phyloP scores from a whole-genome alignment of 2,797 vertebrate genomes.

The Rhadinocentrus ornatus region DNA sequence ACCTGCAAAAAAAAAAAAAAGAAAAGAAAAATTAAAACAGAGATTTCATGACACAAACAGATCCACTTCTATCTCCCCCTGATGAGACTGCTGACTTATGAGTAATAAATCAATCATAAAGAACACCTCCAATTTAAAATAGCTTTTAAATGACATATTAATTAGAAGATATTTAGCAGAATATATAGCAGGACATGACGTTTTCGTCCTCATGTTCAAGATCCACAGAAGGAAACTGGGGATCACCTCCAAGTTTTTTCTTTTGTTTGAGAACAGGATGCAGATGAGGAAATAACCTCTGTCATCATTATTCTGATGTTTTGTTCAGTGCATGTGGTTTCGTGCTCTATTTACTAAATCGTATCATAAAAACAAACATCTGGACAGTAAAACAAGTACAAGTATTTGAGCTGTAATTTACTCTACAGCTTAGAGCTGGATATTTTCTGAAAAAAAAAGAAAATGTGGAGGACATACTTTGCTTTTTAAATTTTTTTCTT shows the following conservation, averaged over 20 bases:
- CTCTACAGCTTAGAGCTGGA: too few relatives aligned
- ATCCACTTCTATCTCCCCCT: not conserved
- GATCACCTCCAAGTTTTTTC: constrained; percentile 45
- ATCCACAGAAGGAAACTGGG: constrained; percentile 64
- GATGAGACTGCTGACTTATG: not conserved
- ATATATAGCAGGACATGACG: constrained; percentile 19
- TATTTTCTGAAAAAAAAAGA: too few relatives aligned
- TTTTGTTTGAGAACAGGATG: constrained; percentile 75
- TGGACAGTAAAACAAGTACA: constrained; percentile 5
- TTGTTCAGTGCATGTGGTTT: constrained; percentile 67
- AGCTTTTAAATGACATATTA: not conserved
- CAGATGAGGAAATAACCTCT: constrained; percentile 75
- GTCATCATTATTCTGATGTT: constrained; percentile 32
- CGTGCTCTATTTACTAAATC: constrained; percentile 32
- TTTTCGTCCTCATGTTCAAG: constrained; percentile 40
- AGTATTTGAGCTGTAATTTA: not conserved
- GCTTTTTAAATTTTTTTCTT: too few relatives aligned
- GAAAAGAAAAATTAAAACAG: constrained; percentile 7
- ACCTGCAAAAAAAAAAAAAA: constrained; percentile 65
- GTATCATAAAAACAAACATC: constrained; percentile 33
- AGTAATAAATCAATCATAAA: constrained; percentile 4
- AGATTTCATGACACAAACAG: constrained; percentile 15
- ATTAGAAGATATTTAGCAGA: constrained; percentile 3
- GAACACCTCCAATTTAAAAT: constrained; percentile 1
- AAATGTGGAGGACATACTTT: too few relatives aligned